Evolutionary conservation across 2,797 vertebrate species (phyloP), one percentile per base, ranked within the genome.

Genomic region (Eupleurogrammus muticus): DNA sequence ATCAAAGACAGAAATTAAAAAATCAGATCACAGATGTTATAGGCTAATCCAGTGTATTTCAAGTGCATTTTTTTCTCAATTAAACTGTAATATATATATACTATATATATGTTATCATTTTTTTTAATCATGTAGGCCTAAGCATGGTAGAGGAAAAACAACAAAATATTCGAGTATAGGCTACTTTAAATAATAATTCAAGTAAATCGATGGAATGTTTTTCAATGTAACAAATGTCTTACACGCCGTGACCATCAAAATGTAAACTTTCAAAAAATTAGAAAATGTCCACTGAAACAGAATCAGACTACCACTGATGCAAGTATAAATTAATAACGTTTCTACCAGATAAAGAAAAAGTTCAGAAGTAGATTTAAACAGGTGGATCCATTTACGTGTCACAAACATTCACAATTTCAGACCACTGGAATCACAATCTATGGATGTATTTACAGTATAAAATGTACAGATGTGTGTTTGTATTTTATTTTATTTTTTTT

Each of bases 1-100:
- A 94, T 95, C 95, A 95, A 94, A 95, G 95, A 98, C 97, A 98
- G 93, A 95, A 92, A 93, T 89, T 76, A 76, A 86, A 91, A 96
- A 96, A 93, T 95, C 95, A 96, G 94, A 95, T 96, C 96, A 98
- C 96, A 97, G 96, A 97, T 94, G 95, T 97, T 96, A 96, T 97
- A 28, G 28, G 28, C 28, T 28, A 97, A 96, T 99, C 98, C 98
- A 99, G 98, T 99, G 98, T 99, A 97, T 97, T 96, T 97, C 96
- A 98, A 99, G 98, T 99, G 98, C 98, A 99, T 99, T 92, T 97
- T 94, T 95, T 94, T 97, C 95, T 96, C 96, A 97, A 96, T 96
- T 97, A 98, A 96, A 98, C 95, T 97, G 95, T 94, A 95, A 90
- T 90, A 91, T 90, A 95, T 93, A 94, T 70, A 63, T 64, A 56